Percentiles rank a stretch among this genome's conserved stretches.
These are phyloP conservation scores for Drosophila mercatorum DNA, from an alignment of 2,888 invertebrate genomes.

Conservation along the genomic window DNA sequence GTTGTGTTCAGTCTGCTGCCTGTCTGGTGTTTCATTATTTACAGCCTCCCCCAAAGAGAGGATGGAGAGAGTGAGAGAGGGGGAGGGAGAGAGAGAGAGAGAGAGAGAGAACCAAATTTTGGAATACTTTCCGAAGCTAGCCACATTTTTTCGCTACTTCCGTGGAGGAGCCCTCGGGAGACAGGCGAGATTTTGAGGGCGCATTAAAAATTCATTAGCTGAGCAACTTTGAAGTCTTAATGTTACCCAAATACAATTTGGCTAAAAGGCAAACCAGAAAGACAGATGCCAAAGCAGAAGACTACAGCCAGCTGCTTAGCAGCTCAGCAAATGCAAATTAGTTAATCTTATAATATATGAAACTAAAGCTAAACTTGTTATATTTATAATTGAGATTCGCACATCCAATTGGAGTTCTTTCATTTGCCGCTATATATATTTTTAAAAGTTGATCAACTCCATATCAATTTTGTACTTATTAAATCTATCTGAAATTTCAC, in stretches of 20 bases:
- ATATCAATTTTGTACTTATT: not conserved
- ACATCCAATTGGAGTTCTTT: no score
- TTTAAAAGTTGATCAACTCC: no score
- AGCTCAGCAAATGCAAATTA: no score
- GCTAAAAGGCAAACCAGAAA: slow-evolving; percentile 2
- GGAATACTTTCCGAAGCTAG: slow-evolving; percentile 19
- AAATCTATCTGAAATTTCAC: not conserved
- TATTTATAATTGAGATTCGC: no score
- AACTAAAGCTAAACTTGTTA: no score
- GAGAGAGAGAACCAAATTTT: slow-evolving; percentile 9
- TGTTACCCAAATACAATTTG: slow-evolving; percentile 32
- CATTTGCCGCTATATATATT: no score
- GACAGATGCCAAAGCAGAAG: not conserved
- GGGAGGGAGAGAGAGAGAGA: not conserved
- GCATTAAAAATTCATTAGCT: slow-evolving; percentile 66
- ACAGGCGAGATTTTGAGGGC: slow-evolving; percentile 31
- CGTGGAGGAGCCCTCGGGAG: slow-evolving; percentile 34
- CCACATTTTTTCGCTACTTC: slow-evolving; percentile 39
- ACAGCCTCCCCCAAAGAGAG: slow-evolving; percentile 61
- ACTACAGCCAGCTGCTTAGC: not conserved
- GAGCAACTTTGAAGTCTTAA: slow-evolving; percentile 30
- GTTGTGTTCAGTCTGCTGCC: slow-evolving; percentile 66
- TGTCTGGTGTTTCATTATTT: slow-evolving; percentile 76
- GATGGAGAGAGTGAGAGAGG: not conserved
- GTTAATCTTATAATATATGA: no score